Conservation (phyloP, 1,140 invertebrate species). For the Teleopsis dalmanni region DNA sequence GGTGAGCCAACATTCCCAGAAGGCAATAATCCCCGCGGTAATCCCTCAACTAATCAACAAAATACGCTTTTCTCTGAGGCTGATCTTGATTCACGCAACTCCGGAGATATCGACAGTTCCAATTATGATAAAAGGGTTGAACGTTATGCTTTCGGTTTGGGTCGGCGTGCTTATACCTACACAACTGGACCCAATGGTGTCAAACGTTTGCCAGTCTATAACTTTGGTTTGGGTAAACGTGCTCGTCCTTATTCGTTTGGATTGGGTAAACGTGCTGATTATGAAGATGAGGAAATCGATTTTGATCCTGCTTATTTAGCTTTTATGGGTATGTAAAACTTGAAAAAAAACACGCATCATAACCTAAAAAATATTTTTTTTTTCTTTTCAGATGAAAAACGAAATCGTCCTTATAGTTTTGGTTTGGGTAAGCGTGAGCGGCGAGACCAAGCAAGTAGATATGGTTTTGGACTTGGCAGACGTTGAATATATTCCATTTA, state of each 20-base stretch:
- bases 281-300: constrained; percentile 12
- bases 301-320: background rate
- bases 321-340: background rate
- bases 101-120: constrained; percentile 13
- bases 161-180: constrained; percentile 36
- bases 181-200: constrained; percentile 33
- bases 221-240: constrained; percentile 42
- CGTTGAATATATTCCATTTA: constrained; percentile 33
- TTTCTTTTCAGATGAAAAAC: constrained; percentile 15
- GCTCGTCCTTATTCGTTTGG: constrained; percentile 39
- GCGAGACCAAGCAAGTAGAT: constrained; percentile 7
- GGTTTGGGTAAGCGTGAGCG: constrained; percentile 18
- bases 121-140: constrained; percentile 36
- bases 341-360: background rate
- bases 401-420: constrained; percentile 19
- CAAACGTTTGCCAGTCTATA: constrained; percentile 41
- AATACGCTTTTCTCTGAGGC: constrained; percentile 12
- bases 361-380: background rate
- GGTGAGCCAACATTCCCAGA: constrained; percentile 14
- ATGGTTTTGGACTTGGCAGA: constrained; percentile 36
- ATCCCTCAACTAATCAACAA: background rate
- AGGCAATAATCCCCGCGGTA: background rate
- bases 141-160: constrained; percentile 37
- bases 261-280: constrained; percentile 38
- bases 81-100: constrained; percentile 16